Base-by-base conservation (phyloP, 2,113 vertebrate species). In the Cromileptes altivelis region DNA sequence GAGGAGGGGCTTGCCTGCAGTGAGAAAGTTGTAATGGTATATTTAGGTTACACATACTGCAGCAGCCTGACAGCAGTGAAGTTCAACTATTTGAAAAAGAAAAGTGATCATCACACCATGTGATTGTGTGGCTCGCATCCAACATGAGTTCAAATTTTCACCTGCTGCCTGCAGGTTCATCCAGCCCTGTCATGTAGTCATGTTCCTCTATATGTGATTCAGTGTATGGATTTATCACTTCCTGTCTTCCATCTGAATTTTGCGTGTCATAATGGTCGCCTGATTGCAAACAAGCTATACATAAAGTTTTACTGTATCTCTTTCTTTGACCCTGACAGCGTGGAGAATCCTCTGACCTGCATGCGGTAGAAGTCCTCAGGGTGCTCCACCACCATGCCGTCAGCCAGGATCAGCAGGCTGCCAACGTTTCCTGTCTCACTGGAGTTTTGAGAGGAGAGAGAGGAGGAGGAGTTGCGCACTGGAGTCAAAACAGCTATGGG, bases 1-100 rank as follows among this genome's bases (percentile, higher is more conserved):
- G 97, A 98, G 90, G 97, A 99, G 88, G 97, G 98, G 93, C 97
- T 99, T 70, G 97, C 96, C 97, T 99, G 95, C 87, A 95, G 50
- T 0, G 3, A 68, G 42, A 23, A 37, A 18, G 17, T 23, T 23
- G 25, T 2, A 8, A 37, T 2, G 13, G 17, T 49, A 23, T 56
- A 42, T 42, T 18, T 42, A 40, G 4, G 15, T 15, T 2, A 45
- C 3, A 47, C 9, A 23, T 17, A n/a, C 27, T 8, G 18, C 8
- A 37, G 6, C 50, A 70, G 2, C 67, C 40, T 6, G 17, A 49
- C 2, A 64, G 8, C 30, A 10, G 15, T 18, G 27, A 18, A 3
- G 27, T 9, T 25, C 55, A 58, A n/a, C 3, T 49, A 15, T 42
- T 42, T 42, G 11, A 11, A 42, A 42, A 42, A 42, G 8, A 42